Percentiles rank a stretch among this genome's conserved stretches.
These are phyloP conservation scores for Listronotus bonariensis DNA, from an alignment of 1,140 invertebrate genomes.

Conservation along the genomic window DNA sequence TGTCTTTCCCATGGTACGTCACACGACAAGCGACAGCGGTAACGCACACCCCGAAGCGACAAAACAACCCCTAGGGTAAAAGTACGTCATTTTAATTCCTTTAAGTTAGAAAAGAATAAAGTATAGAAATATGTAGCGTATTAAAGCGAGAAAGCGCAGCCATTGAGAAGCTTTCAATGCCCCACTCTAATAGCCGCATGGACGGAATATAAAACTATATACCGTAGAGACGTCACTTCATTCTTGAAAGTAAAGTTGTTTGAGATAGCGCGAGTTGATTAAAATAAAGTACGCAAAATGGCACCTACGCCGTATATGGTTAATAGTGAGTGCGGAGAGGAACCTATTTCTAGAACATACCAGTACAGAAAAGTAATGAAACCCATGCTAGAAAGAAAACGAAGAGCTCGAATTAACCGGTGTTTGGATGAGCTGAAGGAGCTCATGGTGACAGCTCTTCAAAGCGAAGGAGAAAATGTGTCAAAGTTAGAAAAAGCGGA, in stretches of 20 bases:
- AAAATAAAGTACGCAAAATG: conserved; percentile 37
- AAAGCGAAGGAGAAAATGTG: conserved; percentile 85
- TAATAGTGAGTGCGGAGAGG: conserved; percentile 48
- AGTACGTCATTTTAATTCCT: background rate
- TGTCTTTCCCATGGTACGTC: conserved; percentile 19
- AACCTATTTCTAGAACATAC: conserved; percentile 84
- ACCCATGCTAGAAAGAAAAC: conserved; percentile 92
- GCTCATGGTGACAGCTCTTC: conserved; percentile 84
- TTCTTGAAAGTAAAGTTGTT: conserved; percentile 29
- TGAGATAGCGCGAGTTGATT: background rate
- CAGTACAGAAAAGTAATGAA: conserved; percentile 95
- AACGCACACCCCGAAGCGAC: conserved; percentile 11
- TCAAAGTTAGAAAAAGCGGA: conserved; percentile 96
- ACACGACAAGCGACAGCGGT: conserved; percentile 15
- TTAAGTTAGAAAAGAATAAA: background rate
- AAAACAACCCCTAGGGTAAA: background rate
- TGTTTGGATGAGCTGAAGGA: conserved; percentile 92
- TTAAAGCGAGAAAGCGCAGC: conserved; percentile 11
- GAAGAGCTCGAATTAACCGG: conserved; percentile 91
- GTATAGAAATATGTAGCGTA: background rate
- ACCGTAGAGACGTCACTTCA: conserved; percentile 30
- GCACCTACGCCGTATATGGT: conserved; percentile 49
- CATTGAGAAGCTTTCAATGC: conserved; percentile 30
- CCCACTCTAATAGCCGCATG: conserved; percentile 32
- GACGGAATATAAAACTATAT: conserved; percentile 44